These are phyloP conservation scores for Mesaphorura yosii DNA, from an alignment of 1,140 invertebrate species.

Conservation along the genomic window DNA sequence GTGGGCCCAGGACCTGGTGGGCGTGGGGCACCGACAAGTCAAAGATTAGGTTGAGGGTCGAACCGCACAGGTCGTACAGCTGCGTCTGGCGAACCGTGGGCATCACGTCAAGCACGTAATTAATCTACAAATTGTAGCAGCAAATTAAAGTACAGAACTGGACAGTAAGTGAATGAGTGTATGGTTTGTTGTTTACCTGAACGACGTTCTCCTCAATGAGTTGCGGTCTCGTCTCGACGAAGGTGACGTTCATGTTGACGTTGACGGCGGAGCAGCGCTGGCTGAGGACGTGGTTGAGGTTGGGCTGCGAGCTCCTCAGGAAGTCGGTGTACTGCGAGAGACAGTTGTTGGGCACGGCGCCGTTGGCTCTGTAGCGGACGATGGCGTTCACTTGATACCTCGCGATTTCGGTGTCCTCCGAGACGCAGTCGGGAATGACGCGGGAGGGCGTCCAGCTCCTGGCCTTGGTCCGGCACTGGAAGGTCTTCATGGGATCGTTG, in stretches of 20 bases:
- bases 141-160: constrained; percentile 4
- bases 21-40: constrained; percentile 85
- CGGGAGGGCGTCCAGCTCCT: constrained; percentile 64
- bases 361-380: constrained; percentile 79
- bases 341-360: constrained; percentile 69
- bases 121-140: constrained; percentile 7
- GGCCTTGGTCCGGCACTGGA: constrained; percentile 63
- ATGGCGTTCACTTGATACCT: constrained; percentile 80
- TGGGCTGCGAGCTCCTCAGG: constrained; percentile 64
- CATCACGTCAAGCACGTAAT: constrained; percentile 54
- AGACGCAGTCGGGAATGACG: constrained; percentile 85
- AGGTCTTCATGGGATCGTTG: constrained; percentile 71
- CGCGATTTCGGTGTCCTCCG: constrained; percentile 83
- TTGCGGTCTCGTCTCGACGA: constrained; percentile 62
- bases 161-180: background rate
- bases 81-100: constrained; percentile 75
- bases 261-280: constrained; percentile 87
- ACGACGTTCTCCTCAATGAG: constrained; percentile 74
- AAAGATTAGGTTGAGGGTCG: constrained; percentile 83
- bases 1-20: constrained; percentile 74
- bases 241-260: constrained; percentile 86
- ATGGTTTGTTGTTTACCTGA: constrained; percentile 39
- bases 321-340: constrained; percentile 74
- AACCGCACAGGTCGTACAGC: constrained; percentile 86
- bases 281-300: constrained; percentile 68